Percentiles rank a stretch among this genome's conserved stretches.
These are phyloP conservation scores for Sebastes matsubarae DNA, from an alignment of 2,797 vertebrate genomes.

Conservation along the genomic window DNA sequence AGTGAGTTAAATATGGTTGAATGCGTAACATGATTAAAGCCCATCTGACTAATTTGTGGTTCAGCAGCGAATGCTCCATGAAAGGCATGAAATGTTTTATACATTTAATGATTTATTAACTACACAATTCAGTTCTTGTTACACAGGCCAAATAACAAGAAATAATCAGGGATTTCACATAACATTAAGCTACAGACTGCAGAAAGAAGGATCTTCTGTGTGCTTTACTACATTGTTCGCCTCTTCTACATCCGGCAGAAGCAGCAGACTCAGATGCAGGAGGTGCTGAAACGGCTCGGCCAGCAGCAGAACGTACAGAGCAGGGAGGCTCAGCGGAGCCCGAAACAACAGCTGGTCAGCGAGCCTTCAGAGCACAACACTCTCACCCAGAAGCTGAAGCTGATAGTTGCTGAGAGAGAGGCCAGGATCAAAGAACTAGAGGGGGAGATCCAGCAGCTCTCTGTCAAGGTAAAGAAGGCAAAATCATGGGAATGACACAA, in stretches of 20 bases:
- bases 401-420: conserved; percentile 83
- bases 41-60: not conserved
- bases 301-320: conserved; percentile 74
- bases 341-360: conserved; percentile 59
- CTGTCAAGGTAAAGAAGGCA: conserved; percentile 69
- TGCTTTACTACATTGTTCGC: not conserved
- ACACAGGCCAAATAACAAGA: not conserved
- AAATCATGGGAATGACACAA: not conserved
- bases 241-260: conserved; percentile 69
- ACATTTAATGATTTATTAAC: not conserved
- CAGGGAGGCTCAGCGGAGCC: conserved; percentile 55
- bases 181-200: not conserved
- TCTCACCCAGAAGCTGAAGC: conserved; percentile 82
- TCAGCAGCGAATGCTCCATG: not conserved
- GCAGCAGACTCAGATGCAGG: conserved; percentile 89
- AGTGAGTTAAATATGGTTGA: not conserved
- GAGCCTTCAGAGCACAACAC: conserved; percentile 74
- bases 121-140: not conserved
- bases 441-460: conserved; percentile 74
- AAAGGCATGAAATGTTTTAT: not conserved
- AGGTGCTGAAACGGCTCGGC: conserved; percentile 81
- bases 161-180: not conserved
- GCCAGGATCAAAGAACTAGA: conserved; percentile 84
- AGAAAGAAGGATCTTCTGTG: not conserved
- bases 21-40: not conserved